Evolutionary conservation across 2,888 invertebrate species (phyloP), one percentile per base, ranked within the genome.

Genomic region (Fragum fragum): DNA sequence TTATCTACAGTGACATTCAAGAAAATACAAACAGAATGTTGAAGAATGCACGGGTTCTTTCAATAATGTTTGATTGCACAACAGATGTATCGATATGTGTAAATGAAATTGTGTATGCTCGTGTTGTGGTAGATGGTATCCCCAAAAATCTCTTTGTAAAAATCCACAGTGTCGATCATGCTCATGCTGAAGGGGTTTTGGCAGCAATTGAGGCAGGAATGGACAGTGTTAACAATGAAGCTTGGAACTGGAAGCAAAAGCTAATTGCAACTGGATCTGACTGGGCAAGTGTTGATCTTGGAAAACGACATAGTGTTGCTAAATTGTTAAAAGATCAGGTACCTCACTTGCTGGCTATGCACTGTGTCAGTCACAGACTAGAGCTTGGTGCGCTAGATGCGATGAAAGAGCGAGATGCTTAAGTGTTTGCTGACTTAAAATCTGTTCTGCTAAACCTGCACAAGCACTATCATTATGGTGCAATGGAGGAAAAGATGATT

Each of bases 401-500:
- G 11, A 85, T 87, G 72, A 85, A 83, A 57, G 76, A 76, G 5
- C 55, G 73, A 23, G 81, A 85, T 32, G 75, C 29, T 26, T 47
- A 70, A 29, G 26, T 79, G 28, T 79, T 86, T 55, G 32, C 69
- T 14, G 75, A 84, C 55, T 47, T 81, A 1, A 83, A 79, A 53
- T 70, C 74, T 55, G 81, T 85, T 21, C 70, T 87, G 1, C 42
- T 81, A 32, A 75, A 57, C 66, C 36, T 83, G 9, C 80, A 87
- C 57, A 85, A 85, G 66, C 85, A 87, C 36, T 85, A 83, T 18
- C 83, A 81, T 52, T 83, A 81, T 32, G 70, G 73, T 76, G 53
- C 87, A 14, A 81, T 83, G 81, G 79, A 76, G 23, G 76, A 79
- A 69, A 81, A 85, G 36, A 57, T 81, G 26, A 47, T 71, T n/a